These are phyloP conservation scores for Apodemus speciosus DNA, from an alignment of 2,113 vertebrate genomes.

Conservation along the genomic window DNA sequence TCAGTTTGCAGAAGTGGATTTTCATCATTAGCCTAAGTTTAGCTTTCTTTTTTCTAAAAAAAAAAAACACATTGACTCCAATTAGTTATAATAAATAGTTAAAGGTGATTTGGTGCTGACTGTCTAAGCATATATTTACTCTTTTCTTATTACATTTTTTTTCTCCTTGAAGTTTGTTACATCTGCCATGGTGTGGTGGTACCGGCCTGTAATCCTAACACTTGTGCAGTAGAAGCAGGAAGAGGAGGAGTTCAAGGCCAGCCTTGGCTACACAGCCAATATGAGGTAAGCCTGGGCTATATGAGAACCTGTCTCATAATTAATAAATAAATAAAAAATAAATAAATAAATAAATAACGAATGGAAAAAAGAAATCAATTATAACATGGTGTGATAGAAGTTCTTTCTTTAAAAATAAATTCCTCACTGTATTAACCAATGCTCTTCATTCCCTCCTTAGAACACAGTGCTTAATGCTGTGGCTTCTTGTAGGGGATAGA, in stretches of 20 bases:
- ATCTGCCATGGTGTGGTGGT: neutral
- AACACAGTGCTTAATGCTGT: neutral
- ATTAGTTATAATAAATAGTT: neutral
- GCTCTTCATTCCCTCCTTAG: neutral
- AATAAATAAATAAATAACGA: neutral
- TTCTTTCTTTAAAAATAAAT: slow-evolving; percentile 9
- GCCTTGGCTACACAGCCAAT: neutral
- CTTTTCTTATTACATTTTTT: neutral
- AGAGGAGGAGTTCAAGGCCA: neutral
- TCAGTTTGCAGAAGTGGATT: neutral
- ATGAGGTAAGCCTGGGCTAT: neutral
- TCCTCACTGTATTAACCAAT: neutral
- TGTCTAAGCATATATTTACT: neutral
- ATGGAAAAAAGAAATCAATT: neutral
- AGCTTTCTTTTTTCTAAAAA: neutral
- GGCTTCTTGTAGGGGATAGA: neutral
- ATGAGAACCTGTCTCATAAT: neutral
- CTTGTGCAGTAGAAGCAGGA: neutral
- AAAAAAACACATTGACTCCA: neutral
- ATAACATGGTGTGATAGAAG: neutral
- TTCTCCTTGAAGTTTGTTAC: neutral
- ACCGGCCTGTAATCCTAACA: neutral
- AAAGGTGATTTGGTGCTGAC: neutral
- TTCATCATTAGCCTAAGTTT: neutral
- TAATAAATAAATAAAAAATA: neutral